Evolutionary conservation across 2,113 vertebrate species (phyloP).

Genomic region (Pomatorhinus ruficollis): DNA sequence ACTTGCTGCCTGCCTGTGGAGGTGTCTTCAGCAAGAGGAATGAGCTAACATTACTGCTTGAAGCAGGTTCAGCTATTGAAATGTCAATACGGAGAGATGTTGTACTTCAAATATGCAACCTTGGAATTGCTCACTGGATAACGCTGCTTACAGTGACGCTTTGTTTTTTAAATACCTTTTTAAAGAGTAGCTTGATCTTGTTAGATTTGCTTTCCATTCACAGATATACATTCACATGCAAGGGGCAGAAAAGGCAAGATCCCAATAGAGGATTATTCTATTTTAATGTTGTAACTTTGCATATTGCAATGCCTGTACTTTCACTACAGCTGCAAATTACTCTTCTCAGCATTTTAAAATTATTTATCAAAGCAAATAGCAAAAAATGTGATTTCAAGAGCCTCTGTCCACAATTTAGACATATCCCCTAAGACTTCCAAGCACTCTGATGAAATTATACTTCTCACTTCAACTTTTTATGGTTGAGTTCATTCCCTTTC

Average conservation of each 20-base stretch:
- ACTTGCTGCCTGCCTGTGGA: not conserved
- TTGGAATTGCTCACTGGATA: not conserved
- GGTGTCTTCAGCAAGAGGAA: not conserved
- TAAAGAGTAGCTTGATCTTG: not conserved
- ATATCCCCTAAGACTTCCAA: not conserved
- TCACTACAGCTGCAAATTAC: constrained; percentile 29
- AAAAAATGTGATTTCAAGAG: constrained; percentile 7
- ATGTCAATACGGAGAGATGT: not conserved
- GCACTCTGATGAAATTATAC: not conserved
- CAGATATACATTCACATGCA: not conserved
- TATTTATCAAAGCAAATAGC: constrained; percentile 28
- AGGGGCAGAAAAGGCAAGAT: not conserved
- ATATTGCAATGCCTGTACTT: not conserved
- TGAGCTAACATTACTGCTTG: not conserved
- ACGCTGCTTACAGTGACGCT: not conserved
- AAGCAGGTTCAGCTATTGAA: not conserved
- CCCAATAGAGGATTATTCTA: not conserved
- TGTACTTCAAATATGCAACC: not conserved
- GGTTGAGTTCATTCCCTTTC: not conserved
- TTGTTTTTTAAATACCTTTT: not conserved
- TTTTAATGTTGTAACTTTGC: constrained; percentile 10
- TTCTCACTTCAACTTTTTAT: not conserved
- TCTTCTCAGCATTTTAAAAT: constrained; percentile 22
- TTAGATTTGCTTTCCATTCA: not conserved
- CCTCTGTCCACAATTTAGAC: constrained; percentile 2